Evolutionary conservation across 2,797 vertebrate genomes (phyloP), one percentile per base, ranked within the genome.

Genomic region (Epinephelus awoara): DNA sequence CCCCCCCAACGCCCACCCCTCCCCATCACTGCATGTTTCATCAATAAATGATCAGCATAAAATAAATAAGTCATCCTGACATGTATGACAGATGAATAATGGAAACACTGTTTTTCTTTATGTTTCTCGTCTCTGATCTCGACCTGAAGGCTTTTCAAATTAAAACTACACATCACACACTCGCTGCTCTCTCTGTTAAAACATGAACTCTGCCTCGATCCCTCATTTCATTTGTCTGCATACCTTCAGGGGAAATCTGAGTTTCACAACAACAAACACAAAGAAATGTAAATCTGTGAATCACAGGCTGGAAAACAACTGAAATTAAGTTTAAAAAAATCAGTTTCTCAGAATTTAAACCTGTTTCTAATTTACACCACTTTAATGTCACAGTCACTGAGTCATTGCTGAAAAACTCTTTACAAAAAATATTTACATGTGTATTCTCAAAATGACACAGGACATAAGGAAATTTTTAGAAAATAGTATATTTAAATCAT

Each of bases 71-170:
- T 89, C 73, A 93, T 92, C 68, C 84, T 72, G 87, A 91, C 91
- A 92, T 83, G 88, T 91, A 85, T 92, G 91, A 91, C 90, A 85
- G 89, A 91, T 94, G 75, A 94, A 94, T 95, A 93, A 94, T 92
- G 90, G 79, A 94, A 90, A 87, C 77, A 75, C 10, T 89, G 83
- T 92, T 92, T 93, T 90, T 87, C 87, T 91, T 89, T 85, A 82
- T 82, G 85, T 84, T 79, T 10, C 79, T 89, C 85, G 85, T 93
- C 74, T 85, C 73, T 85, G 79, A 81, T 67, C 55, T 77, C 66
- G 73, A 86, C 90, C 92, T 89, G 89, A 61, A 93, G 94, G 90
- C 91, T 86, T 88, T 88, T 88, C 85, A 90, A 79, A 84, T 84
- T 77, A 85, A 85, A 84, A 44, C 58, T 54, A 4, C 49, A 56